phyloP scores from a whole-genome alignment of 2,113 vertebrate genomes.

The Crotalus horridus region DNA sequence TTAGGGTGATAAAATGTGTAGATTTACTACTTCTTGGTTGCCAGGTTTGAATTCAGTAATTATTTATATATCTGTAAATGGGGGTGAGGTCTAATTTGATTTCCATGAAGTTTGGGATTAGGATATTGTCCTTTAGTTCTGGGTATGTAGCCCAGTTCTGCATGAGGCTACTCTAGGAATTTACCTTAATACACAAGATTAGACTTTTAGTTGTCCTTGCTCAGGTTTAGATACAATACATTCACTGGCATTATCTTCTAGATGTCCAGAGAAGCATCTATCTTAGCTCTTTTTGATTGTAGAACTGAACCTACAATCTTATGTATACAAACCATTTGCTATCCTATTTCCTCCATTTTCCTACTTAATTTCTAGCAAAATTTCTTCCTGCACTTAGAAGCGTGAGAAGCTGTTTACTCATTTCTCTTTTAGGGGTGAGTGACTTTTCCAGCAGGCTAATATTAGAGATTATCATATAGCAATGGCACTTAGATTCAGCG shows the following conservation, averaged over 20 bases:
- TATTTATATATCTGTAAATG: not conserved
- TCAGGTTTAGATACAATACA: no score
- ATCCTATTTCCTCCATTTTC: not conserved
- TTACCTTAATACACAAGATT: not conserved
- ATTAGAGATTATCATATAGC: not conserved
- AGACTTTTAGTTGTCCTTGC: not conserved
- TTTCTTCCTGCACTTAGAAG: not conserved
- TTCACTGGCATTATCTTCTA: not conserved
- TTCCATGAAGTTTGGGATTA: not conserved
- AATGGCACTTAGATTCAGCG: not conserved
- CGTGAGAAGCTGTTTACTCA: no score
- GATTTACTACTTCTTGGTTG: not conserved
- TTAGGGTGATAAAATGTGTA: not conserved
- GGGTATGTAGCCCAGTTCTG: not conserved
- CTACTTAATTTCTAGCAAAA: not conserved
- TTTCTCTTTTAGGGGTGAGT: not conserved
- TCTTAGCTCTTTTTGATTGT: not conserved
- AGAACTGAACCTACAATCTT: not conserved
- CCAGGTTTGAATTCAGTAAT: not conserved
- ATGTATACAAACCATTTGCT: not conserved
- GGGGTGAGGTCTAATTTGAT: not conserved
- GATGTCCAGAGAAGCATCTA: not conserved
- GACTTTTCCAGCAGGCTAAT: not conserved
- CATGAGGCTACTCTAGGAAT: not conserved
- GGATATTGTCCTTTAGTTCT: not conserved